Base-by-base conservation (phyloP, 2,888 invertebrate species). In the Ariolimax columbianus region DNA sequence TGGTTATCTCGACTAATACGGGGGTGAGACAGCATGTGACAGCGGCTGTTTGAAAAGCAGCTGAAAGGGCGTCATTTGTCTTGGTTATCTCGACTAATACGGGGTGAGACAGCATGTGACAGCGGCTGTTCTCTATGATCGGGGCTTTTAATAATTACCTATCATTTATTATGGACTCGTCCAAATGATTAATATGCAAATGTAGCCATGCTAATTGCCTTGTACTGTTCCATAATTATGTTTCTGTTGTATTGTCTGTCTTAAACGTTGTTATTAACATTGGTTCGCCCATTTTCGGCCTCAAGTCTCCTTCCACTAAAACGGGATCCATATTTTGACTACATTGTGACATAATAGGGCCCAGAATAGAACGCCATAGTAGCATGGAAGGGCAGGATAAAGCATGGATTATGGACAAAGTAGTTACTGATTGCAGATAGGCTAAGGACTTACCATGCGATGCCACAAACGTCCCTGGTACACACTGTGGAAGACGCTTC, bases 151-250 rank as follows among this genome's bases (percentile, higher is more conserved):
- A 38, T 38, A n/a, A 72, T 72, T 7, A 19, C 38, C 38, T 19
- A 72, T 43, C 26, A 72, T 40, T 72, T n/a, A 23, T 72, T 40
- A 43, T 19, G 19, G 17, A 19, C 33, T 1, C 33, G 33, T 73
- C n/a, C 51, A 75, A 40, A 23, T 51, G 19, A 51, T 75, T 75
- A 33, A 75, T 75, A 75, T 75, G 75, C 75, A 75, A 51, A 33
- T 75, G 17, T 75, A 75, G 23, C 75, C 75, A 75, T 33, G 30
- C 19, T 51, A 51, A 33, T 51, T 75, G 75, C 75, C 75, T 75
- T 75, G 30, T 47, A 51, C 17, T 51, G 17, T 19, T 75, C 51
- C 51, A 51, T 75, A 51, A 33, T 75, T 11, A 33, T 47, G 7
- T 51, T 51, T 51, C 1, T 36, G 40, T 72, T 38, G 38, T 55